Evolutionary conservation across 1,140 invertebrate genomes (phyloP).

Genomic region (Hylaeus volcanicus): DNA sequence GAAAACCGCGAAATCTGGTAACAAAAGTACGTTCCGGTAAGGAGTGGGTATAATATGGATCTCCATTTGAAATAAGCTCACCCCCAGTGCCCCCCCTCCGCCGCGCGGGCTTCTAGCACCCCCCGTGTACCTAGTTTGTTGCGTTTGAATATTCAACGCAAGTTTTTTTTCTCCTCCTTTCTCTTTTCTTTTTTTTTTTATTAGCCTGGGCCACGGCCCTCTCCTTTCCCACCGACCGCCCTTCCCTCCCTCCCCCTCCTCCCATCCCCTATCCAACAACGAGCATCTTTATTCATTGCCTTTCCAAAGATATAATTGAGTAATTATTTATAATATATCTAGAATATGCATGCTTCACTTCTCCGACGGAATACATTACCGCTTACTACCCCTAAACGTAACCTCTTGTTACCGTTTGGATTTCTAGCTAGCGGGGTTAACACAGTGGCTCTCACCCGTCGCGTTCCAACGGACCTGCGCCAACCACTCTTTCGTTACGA

Average conservation of each 20-base stretch:
- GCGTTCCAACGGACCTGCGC: neutral
- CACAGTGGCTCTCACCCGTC: slow-evolving; percentile 60
- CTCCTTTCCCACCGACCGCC: slow-evolving; percentile 67
- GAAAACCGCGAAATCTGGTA: slow-evolving; percentile 68
- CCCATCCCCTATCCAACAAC: slow-evolving; percentile 22
- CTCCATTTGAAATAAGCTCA: slow-evolving; percentile 81
- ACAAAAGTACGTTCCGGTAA: slow-evolving; percentile 76
- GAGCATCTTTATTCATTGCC: slow-evolving; percentile 81
- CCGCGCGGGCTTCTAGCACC: slow-evolving; percentile 50
- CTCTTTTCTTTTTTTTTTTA: slow-evolving; percentile 73
- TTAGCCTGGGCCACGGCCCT: slow-evolving; percentile 72
- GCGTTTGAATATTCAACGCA: slow-evolving; percentile 80
- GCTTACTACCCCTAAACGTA: slow-evolving; percentile 79
- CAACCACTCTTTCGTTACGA: neutral
- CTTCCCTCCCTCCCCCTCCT: too few species aligned
- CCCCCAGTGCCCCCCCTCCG: slow-evolving; percentile 36
- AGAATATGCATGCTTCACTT: slow-evolving; percentile 82
- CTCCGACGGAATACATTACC: slow-evolving; percentile 78
- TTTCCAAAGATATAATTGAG: slow-evolving; percentile 82
- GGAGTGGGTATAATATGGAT: slow-evolving; percentile 79
- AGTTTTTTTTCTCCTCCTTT: slow-evolving; percentile 56
- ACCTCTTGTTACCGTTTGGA: slow-evolving; percentile 76
- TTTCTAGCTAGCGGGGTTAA: slow-evolving; percentile 70
- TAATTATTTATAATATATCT: slow-evolving; percentile 82
- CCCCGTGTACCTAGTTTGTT: slow-evolving; percentile 80